Base-by-base conservation (phyloP, 53 echinoderm and acorn worm species). In the Holothuria leucospilota region DNA sequence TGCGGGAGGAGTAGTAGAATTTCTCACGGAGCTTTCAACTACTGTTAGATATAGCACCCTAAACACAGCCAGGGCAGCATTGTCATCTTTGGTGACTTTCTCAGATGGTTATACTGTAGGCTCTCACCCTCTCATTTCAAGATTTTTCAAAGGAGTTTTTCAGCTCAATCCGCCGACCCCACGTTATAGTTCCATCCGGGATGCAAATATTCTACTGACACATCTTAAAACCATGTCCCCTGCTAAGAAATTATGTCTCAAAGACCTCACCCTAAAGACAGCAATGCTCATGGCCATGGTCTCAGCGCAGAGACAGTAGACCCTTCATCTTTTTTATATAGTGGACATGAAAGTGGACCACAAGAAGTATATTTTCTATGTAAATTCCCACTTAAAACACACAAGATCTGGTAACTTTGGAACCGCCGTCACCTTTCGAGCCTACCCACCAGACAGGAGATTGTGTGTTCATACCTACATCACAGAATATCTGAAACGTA, bases 101-200 rank as follows among this genome's bases (percentile, higher is more conserved):
- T 12, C 41, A 12, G 80, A 79, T 29, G 12, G 34, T 11, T 41
- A 20, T 18, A 27, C 14, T 20, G 58, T 85, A 23, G 59, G 72
- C 12, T 28, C 6, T 40, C n/a, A n/a, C n/a, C n/a, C n/a, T n/a
- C 77, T n/a, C n/a, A n/a, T n/a, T n/a, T n/a, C n/a, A n/a, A n/a
- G n/a, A n/a, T n/a, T n/a, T n/a, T n/a, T n/a, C 46, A 86, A 63
- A 41, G 78, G 87, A 8, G 71, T 86, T 40, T 86, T 86, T 28
- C 46, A 86, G 16, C 20, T 62, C 8, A 59, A 74, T 12, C 87
- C 87, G 26, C 77, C 78, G n/a, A 51, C 51, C 60, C 60, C 60
- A 59, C 60, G 60, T 14, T 59, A 59, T 59, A 77, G 9, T 6
- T 5, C n/a, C 10, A 49, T 86, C 13, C 62, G 78, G 87, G 87